Conservation (phyloP, 2,797 vertebrate genomes). For the Cygnus olor region DNA sequence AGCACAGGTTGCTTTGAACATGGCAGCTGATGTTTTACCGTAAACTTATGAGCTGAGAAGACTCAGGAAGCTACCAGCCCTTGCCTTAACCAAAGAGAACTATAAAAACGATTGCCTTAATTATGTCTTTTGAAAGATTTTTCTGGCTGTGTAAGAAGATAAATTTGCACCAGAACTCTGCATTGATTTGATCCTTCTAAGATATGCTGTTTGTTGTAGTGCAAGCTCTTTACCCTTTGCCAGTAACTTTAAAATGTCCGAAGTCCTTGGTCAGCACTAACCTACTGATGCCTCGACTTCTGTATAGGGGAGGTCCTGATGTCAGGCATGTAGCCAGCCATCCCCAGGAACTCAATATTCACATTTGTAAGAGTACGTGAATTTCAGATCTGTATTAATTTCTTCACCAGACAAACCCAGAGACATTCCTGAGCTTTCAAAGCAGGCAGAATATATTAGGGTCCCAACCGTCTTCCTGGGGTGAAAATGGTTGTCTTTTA, state of each 20-base stretch:
- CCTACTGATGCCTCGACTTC: not conserved
- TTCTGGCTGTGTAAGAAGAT: conserved; percentile 23
- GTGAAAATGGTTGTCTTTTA: not conserved
- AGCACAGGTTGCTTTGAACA: not conserved
- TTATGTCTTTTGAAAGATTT: not conserved
- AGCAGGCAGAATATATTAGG: not conserved
- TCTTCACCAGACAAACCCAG: not conserved
- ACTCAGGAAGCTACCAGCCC: not conserved
- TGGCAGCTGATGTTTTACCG: not conserved
- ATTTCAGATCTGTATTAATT: not conserved
- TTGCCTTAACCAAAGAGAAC: conserved; percentile 54
- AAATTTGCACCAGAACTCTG: not conserved
- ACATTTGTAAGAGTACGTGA: not conserved
- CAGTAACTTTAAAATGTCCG: not conserved
- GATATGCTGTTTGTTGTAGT: not conserved
- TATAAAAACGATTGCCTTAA: not conserved
- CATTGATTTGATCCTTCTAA: not conserved
- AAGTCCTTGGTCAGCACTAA: not conserved
- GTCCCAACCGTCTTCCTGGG: not conserved
- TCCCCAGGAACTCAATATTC: not conserved
- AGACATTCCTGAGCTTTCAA: not conserved
- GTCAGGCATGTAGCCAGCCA: not conserved
- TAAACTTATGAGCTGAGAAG: not conserved
- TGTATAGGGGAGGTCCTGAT: not conserved
- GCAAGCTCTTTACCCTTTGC: not conserved